Evolutionary conservation across 2,888 invertebrate genomes (phyloP), one percentile per base, ranked within the genome.

Genomic region (Mythimna loreyi): DNA sequence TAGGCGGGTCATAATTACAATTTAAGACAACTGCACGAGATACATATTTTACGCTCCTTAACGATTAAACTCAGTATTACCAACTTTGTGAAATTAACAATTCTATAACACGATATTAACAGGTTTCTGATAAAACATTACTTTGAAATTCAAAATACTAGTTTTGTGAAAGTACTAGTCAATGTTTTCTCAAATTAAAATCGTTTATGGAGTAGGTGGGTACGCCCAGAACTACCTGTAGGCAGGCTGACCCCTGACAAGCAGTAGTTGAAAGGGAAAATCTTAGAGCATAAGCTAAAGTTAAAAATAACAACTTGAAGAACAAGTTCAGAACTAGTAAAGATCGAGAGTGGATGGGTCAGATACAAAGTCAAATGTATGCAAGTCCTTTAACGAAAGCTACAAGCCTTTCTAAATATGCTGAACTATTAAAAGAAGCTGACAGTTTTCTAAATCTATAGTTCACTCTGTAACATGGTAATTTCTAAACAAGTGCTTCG

Each of bases 251-350:
- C 84, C 84, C 70, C 43, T 71, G 72, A 73, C 60, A 71, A 67
- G 72, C 63, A n/a, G 77, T 75, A 73, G 77, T 82, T 83, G 85
- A 87, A 86, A 86, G 88, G 84, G 89, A 90, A 90, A 78, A 90
- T 63, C 81, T 84, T 67, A 40, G 82, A 70, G 75, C 74, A 75
- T 16, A 52, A 40, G 65, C 6, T 64, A n/a, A 16, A 63, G 78
- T 66, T 83, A 81, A 83, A 85, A 83, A 80, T 83, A 81, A 81
- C 66, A 74, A 76, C 82, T 69, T 36, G 78, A 78, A 71, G 56
- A 73, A 84, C 89, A 52, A 58, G 86, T 86, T 60, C 49, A 50
- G 45, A 50, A 68, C 28, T 6, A 33, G 60, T 55, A 60, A 67
- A 63, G 43, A 72, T 58, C 63, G 80, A 76, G 84, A 83, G 78